A percentile compares a stretch with the other conserved stretches of the same genome.
phyloP scores from a whole-genome alignment of 2,113 vertebrate species.

The Empidonax traillii region DNA sequence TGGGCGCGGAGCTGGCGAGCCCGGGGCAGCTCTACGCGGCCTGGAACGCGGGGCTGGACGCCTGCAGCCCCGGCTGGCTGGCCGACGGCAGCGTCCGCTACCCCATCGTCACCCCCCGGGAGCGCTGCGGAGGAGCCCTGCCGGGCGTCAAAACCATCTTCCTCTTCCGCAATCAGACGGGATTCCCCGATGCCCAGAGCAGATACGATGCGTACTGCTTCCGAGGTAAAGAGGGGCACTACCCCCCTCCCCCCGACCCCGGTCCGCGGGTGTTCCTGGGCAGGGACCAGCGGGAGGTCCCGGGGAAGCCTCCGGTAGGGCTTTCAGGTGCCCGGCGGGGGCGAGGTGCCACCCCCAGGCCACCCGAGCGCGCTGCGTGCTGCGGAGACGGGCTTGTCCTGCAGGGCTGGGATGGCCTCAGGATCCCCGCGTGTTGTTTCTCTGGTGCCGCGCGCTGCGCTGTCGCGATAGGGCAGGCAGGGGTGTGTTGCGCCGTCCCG shows the following conservation, averaged over 20 bases:
- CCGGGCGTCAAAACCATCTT: slow-evolving; percentile 91
- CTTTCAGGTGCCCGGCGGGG: accelerated
- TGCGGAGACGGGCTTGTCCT: neutral
- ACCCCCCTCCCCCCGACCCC: neutral
- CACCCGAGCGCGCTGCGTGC: neutral
- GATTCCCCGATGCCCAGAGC: slow-evolving; percentile 83
- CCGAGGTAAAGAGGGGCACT: slow-evolving; percentile 73
- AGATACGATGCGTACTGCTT: slow-evolving; percentile 91
- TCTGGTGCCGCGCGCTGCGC: accelerated
- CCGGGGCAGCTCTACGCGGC: slow-evolving; percentile 89
- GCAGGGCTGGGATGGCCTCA: accelerated
- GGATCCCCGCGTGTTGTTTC: neutral
- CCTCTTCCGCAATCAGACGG: slow-evolving; percentile 90
- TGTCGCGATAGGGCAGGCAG: neutral
- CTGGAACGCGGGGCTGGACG: slow-evolving; percentile 87
- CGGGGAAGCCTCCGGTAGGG: neutral
- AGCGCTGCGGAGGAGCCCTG: slow-evolving; percentile 85
- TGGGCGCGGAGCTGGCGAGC: slow-evolving; percentile 79
- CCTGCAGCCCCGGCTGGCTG: slow-evolving; percentile 92
- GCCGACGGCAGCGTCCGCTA: slow-evolving; percentile 92
- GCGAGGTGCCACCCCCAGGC: neutral
- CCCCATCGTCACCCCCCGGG: slow-evolving; percentile 86
- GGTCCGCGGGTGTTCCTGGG: accelerated
- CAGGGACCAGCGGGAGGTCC: neutral
- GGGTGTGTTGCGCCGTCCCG: accelerated